These are phyloP conservation scores for Trichonephila clavipes DNA, from an alignment of 1,140 invertebrate genomes.

Conservation along the genomic window DNA sequence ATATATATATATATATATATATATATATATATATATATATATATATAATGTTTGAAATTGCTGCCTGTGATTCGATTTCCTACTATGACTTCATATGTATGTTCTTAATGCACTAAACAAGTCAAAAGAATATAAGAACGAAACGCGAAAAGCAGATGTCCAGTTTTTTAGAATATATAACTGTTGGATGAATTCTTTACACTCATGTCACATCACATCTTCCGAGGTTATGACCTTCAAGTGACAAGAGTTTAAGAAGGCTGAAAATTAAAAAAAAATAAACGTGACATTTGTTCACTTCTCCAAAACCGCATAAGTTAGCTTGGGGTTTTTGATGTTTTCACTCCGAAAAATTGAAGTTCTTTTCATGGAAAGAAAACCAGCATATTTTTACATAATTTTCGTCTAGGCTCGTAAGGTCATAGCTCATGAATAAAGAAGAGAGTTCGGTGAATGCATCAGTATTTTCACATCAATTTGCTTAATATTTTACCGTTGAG, in stretches of 20 bases:
- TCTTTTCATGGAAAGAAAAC: background rate
- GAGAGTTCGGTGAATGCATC: background rate
- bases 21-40: too few relatives aligned
- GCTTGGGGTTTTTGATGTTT: background rate
- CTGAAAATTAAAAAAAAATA: background rate
- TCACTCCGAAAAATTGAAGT: background rate
- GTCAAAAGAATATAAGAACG: background rate
- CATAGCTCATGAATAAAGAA: slow-evolving; percentile 11
- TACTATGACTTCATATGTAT: too few relatives aligned
- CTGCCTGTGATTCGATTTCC: too few relatives aligned
- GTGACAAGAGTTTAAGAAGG: background rate
- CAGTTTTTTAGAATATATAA: background rate
- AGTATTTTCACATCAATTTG: background rate
- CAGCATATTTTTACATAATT: background rate
- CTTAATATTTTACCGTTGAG: too few relatives aligned
- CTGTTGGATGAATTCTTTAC: background rate
- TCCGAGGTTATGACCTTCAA: background rate
- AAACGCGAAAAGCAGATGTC: background rate
- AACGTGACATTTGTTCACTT: background rate
- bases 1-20: too few relatives aligned
- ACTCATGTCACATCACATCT: background rate
- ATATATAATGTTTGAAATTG: too few relatives aligned
- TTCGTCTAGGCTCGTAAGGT: background rate
- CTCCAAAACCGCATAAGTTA: background rate
- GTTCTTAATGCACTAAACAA: too few relatives aligned